Evolutionary conservation across 1,140 invertebrate genomes (phyloP).

Genomic region (Stegodyphus mimosarum): DNA sequence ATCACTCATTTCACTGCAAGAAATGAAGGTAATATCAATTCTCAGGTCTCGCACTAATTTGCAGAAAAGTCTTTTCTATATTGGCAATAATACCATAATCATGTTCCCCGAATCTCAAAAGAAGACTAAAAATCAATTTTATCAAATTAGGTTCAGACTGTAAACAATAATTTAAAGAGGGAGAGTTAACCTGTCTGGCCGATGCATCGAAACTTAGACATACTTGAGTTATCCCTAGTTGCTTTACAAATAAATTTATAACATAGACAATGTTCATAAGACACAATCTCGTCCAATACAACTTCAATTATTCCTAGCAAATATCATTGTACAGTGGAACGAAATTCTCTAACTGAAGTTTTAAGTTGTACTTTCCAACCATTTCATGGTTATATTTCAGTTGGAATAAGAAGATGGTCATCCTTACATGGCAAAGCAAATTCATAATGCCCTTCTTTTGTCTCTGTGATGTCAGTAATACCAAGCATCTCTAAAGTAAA

Average conservation of each 20-base stretch:
- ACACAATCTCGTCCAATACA: neutral
- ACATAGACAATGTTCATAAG: neutral
- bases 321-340: neutral
- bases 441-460: neutral
- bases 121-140: conserved; percentile 1
- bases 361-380: neutral
- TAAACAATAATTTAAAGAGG: conserved; percentile 41
- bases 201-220: conserved; percentile 64
- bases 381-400: neutral
- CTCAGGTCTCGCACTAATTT: neutral
- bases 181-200: conserved; percentile 31
- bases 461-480: neutral
- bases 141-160: conserved; percentile 57
- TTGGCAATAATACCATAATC: conserved; percentile 1
- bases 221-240: conserved; percentile 62
- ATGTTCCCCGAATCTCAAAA: neutral
- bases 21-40: neutral
- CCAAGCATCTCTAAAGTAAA: neutral
- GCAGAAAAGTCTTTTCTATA: conserved; percentile 19
- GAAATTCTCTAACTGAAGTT: neutral
- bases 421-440: neutral
- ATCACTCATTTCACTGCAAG: neutral
- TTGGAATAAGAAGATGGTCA: neutral
- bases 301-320: neutral
- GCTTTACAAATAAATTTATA: neutral